These are phyloP conservation scores for Eilema caniola DNA, from an alignment of 2,888 invertebrate species.

Conservation along the genomic window DNA sequence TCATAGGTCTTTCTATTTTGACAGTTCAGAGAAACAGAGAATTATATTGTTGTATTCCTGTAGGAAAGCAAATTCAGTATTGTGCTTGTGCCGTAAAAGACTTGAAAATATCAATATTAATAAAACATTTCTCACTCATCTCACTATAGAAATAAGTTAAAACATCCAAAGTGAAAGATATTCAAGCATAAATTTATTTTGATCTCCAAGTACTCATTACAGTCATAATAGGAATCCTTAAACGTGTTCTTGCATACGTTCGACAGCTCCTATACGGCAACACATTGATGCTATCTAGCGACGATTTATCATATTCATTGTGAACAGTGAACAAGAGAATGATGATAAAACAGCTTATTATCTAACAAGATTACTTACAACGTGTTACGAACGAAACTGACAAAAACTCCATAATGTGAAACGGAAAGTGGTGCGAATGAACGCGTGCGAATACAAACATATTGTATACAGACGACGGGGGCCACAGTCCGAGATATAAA, in stretches of 20 bases:
- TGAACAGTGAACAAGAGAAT: slow-evolving; percentile 35
- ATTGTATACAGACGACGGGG: slow-evolving; percentile 67
- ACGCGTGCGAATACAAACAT: slow-evolving; percentile 72
- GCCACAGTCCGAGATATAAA: slow-evolving; percentile 33
- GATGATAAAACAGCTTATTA: slow-evolving; percentile 51
- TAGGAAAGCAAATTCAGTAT: background rate
- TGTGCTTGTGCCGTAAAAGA: too few species aligned
- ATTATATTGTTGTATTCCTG: too few species aligned
- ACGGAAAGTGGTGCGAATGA: slow-evolving; percentile 77
- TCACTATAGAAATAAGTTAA: too few species aligned
- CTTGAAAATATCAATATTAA: background rate
- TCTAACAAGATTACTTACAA: slow-evolving; percentile 50
- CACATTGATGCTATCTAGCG: slow-evolving; percentile 36
- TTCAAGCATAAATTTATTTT: slow-evolving; percentile 29
- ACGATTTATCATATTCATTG: slow-evolving; percentile 51
- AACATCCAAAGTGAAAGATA: slow-evolving; percentile 7
- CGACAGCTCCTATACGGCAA: slow-evolving; percentile 16
- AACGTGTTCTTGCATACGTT: slow-evolving; percentile 36
- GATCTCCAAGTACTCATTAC: slow-evolving; percentile 30
- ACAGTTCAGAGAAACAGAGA: background rate
- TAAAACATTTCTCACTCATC: too few species aligned
- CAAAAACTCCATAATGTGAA: slow-evolving; percentile 62
- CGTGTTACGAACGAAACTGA: slow-evolving; percentile 32
- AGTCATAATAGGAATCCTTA: slow-evolving; percentile 30
- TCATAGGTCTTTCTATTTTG: slow-evolving; percentile 5